A percentile compares a stretch with the other conserved stretches of the same genome.
These are phyloP conservation scores for Porites cylindrica DNA, from an alignment of 92 coral and sea anemone genomes.

Conservation along the genomic window DNA sequence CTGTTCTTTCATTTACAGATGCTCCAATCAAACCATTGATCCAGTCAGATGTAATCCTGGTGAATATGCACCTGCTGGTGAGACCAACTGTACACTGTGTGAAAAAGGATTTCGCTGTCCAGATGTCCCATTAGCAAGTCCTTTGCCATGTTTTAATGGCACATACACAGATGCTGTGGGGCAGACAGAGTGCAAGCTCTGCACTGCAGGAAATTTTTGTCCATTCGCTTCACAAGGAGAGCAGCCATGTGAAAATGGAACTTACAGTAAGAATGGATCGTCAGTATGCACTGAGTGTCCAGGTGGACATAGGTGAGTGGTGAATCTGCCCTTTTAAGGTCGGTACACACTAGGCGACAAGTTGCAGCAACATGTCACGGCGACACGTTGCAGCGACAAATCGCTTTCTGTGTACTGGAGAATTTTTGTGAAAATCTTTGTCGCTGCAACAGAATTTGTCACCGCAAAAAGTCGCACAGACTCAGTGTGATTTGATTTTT, in stretches of 20 bases:
- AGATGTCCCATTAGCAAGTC: conserved; percentile 63
- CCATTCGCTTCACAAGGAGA: conserved; percentile 75
- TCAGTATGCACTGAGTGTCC: conserved; percentile 92
- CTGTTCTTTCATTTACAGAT: conserved; percentile 57
- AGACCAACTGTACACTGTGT: conserved; percentile 69
- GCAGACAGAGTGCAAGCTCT: conserved; percentile 70
- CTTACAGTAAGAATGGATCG: conserved; percentile 87
- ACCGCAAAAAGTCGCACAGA: too few species aligned
- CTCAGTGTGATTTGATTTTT: too few species aligned
- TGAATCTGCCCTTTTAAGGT: not conserved
- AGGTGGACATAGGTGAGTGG: conserved; percentile 86
- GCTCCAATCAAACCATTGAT: conserved; percentile 71
- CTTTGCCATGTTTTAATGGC: conserved; percentile 85
- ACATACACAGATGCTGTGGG: conserved; percentile 74
- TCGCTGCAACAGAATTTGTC: too few species aligned
- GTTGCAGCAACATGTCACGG: too few species aligned
- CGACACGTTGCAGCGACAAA: too few species aligned
- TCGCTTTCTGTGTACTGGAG: too few species aligned
- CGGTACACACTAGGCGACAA: too few species aligned
- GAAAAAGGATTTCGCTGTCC: conserved; percentile 87
- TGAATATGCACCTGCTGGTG: conserved; percentile 82
- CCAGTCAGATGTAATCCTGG: conserved; percentile 86
- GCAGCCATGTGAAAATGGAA: conserved; percentile 77
- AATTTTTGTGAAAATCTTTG: too few species aligned
- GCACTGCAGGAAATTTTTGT: conserved; percentile 87